Evolutionary conservation across 2,888 invertebrate species (phyloP).

Genomic region (Eupsilia transversa): DNA sequence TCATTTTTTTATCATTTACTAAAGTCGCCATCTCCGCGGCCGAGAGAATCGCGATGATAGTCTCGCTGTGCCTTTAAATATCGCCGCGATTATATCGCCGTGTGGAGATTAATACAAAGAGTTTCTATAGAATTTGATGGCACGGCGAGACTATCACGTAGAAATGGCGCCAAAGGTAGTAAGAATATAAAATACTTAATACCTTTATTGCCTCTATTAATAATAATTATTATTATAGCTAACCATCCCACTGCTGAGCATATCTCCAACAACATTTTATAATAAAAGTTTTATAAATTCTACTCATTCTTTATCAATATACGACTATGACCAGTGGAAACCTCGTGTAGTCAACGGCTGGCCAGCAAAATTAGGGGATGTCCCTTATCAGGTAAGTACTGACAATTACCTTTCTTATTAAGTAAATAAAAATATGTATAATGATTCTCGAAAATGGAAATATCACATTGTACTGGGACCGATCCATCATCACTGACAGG

Average conservation of each 20-base stretch:
- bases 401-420: not conserved
- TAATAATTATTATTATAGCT: slow-evolving; percentile 11
- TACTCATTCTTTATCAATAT: not conserved
- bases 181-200: not conserved
- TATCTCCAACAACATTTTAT: not conserved
- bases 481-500: too few species aligned
- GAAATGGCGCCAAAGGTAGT: not conserved
- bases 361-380: slow-evolving; percentile 45
- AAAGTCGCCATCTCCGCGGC: not conserved
- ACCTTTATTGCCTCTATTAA: not conserved
- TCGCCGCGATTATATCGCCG: too few species aligned
- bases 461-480: too few species aligned
- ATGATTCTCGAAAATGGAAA: too few species aligned
- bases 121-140: too few species aligned
- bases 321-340: slow-evolving; percentile 12
- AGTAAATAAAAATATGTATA: not conserved
- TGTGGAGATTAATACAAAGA: too few species aligned
- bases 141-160: too few species aligned
- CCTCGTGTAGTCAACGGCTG: slow-evolving; percentile 48
- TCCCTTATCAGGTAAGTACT: slow-evolving; percentile 55
- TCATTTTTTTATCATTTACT: too few species aligned
- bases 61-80: too few species aligned
- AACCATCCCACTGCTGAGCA: not conserved
- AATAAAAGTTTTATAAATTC: not conserved
- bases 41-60: too few species aligned